Evolutionary conservation across 2,113 vertebrate species (phyloP), one percentile per base, ranked within the genome.

Genomic region (Lycocorax pyrrhopterus): DNA sequence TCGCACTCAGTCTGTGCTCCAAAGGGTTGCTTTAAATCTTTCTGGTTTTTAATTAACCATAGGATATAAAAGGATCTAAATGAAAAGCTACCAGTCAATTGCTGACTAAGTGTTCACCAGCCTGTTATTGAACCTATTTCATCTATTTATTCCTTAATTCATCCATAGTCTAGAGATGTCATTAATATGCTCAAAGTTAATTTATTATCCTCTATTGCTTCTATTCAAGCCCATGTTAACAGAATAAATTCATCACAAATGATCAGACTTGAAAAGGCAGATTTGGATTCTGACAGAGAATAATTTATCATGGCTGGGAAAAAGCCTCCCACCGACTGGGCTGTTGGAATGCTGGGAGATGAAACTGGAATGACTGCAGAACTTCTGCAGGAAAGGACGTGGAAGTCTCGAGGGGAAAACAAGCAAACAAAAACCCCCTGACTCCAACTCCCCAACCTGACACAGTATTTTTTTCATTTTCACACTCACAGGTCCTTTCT

Each of bases 261-360:
- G 69, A 95, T 95, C 89, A 83, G 78, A 95, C 89, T 94, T 97
- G 94, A 97, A 97, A 97, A 97, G 93, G 96, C 95, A 97, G 77
- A 96, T 98, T 97, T 97, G 94, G 95, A 88, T 96, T 95, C 95
- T 98, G 95, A 97, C 90, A 96, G 87, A 91, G 87, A 97, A 98
- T 97, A 97, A 97, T 97, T 97, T 96, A 97, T 97, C 87, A 94
- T 89, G 76, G 60, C 82, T 96, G 89, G 90, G 80, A 91, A 96
- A 73, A 97, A 96, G 52, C 63, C 78, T 97, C 86, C 68, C 78
- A 97, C 93, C 37, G 79, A 77, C 75, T 43, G 76, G 75, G 87
- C 71, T 95, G 59, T 9, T 92, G 96, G 92, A 97, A 85, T 91
- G 63, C 84, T 72, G 71, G 66, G 83, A 96, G 84, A 90, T 63